Evolutionary conservation across 37 sponge, comb jelly and placozoan species (phyloP), one percentile per base, ranked within the genome.

Genomic region (Haliclona indistincta): DNA sequence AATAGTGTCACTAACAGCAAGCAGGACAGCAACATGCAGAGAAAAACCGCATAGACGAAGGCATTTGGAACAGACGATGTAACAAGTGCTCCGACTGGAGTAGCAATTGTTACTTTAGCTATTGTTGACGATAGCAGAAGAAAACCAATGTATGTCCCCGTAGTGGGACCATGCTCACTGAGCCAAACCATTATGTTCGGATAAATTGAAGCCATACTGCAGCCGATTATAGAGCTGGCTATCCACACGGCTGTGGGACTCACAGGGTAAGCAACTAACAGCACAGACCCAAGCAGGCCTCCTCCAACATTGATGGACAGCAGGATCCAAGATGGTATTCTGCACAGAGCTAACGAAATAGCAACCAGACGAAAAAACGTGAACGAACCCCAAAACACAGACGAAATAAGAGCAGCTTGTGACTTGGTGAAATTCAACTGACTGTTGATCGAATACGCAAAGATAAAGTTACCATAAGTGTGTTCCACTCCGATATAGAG

Each of bases 301-400:
- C 86, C 79, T 19, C 30, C n/a, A 11, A 79, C 38, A 41, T 86
- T 74, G 56, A 32, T 39, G 0, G 69, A 20, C 17, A 86, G 64
- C 80, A 86, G 64, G 17, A 79, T 15, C 0, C 80, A 79, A 22
- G 86, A 13, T 55, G 70, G 58, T 6, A 79, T 56, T 42, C 73
- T 86, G 39, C 63, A 45, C 8, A 73, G 51, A 7, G 79, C 77
- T 8, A 86, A 38, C 3, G 37, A 17, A 37, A 86, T 56, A 2
- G 79, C 67, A 0, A 82, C 61, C 5, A 75, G 22, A 2, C 89
- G 42, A 6, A n/a, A 35, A 36, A 88, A 75, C 1, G 83, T 51
- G 64, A 88, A 88, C 38, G 78, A 36, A 3, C 89, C 89, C 89
- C 89, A 88, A 42, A 79, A 88, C 3, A 82, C 44, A 13, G 83